Conservation (phyloP, 2,113 vertebrate genomes). For the Ochotona curzoniae region DNA sequence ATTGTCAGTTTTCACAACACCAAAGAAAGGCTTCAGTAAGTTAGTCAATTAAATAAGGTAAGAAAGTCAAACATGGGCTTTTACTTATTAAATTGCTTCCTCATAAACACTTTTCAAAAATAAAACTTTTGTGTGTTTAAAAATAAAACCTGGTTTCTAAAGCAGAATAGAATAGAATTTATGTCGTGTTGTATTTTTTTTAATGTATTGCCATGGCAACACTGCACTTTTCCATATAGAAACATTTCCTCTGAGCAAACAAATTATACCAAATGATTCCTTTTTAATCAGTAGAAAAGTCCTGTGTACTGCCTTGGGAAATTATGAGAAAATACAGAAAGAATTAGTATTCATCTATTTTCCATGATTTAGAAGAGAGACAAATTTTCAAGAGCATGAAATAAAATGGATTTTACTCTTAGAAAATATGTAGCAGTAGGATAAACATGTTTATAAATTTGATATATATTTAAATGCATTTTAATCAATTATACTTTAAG, state of each 20-base stretch:
- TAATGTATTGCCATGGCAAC: conserved; percentile 31
- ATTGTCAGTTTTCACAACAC: not conserved
- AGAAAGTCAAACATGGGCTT: conserved; percentile 6
- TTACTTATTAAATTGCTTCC: not conserved
- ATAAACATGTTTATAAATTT: not conserved
- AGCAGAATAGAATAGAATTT: not conserved
- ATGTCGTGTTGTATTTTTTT: conserved; percentile 1
- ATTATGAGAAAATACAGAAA: conserved; percentile 42
- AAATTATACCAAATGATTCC: conserved; percentile 35
- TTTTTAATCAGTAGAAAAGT: conserved; percentile 20
- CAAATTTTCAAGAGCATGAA: not conserved
- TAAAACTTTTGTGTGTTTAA: not conserved
- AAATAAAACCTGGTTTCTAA: conserved; percentile 5
- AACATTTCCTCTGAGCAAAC: conserved; percentile 46
- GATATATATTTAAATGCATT: not conserved
- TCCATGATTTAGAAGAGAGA: not conserved
- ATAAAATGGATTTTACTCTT: conserved; percentile 25
- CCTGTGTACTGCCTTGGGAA: not conserved
- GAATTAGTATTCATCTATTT: not conserved
- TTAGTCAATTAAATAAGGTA: not conserved
- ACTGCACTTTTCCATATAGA: conserved; percentile 47
- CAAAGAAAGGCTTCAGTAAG: not conserved
- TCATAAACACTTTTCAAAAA: not conserved
- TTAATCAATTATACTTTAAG: not conserved
- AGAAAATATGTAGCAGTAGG: not conserved